These are phyloP conservation scores for Halichoerus grypus DNA, from an alignment of 2,113 vertebrate species.

Conservation along the genomic window DNA sequence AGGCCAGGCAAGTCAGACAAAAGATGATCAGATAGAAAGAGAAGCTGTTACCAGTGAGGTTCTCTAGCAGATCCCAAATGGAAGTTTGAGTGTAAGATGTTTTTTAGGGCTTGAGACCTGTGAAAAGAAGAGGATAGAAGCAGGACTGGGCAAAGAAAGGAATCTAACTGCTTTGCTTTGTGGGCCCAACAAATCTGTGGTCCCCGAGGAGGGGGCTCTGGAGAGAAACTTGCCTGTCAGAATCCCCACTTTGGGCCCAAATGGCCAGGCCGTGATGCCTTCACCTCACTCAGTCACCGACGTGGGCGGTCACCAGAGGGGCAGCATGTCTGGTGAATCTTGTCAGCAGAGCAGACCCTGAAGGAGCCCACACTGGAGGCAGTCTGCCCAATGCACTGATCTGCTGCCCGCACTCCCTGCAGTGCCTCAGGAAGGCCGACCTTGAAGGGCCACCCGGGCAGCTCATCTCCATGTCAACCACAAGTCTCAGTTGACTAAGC, in stretches of 20 bases:
- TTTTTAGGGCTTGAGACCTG: not conserved
- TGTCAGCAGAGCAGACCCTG: not conserved
- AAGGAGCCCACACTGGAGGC: not conserved
- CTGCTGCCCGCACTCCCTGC: accelerated
- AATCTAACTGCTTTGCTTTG: not conserved
- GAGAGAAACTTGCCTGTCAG: not conserved
- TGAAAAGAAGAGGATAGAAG: not conserved
- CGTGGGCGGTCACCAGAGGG: not conserved
- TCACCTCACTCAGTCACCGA: not conserved
- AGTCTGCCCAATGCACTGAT: not conserved
- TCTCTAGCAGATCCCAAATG: not conserved
- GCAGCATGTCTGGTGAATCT: not conserved
- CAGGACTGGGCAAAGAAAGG: not conserved
- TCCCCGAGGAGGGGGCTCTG: not conserved
- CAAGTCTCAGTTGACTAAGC: not conserved
- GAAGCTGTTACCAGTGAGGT: not conserved
- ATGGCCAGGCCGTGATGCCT: not conserved
- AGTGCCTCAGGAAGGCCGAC: not conserved
- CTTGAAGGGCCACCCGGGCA: not conserved
- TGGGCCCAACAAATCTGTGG: not conserved
- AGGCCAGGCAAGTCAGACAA: not conserved
- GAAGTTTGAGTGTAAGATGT: not conserved
- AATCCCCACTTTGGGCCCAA: not conserved
- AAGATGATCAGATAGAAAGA: not conserved
- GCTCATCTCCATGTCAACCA: not conserved